Base-by-base conservation (phyloP, 2,888 invertebrate species). In the Pinctada fucata region DNA sequence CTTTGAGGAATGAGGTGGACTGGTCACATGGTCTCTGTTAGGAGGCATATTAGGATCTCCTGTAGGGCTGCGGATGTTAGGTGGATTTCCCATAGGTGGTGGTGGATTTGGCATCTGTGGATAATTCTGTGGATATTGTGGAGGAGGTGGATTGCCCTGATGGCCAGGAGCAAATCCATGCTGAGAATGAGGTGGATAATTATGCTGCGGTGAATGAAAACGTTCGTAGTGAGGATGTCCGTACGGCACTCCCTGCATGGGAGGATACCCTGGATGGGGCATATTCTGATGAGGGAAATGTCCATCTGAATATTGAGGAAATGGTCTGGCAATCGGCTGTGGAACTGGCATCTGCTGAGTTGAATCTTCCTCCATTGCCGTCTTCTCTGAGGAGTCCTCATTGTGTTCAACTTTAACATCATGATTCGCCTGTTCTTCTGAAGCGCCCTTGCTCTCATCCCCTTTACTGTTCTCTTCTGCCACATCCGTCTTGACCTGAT, bases 181-280 rank as follows among this genome's bases (percentile, higher is more conserved):
- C 10, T 68, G 69, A 68, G 75, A 58, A 45, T 50, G 52, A 16
- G 16, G 65, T 13, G 68, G 69, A 69, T 71, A 51, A 10, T 45
- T n/a, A 48, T 13, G 71, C 47, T 72, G 66, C 3, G 63, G 78
- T 47, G 81, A 75, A 63, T 69, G 49, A 3, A 64, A 64, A 10
- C 78, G 76, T 49, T 75, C 65, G 8, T 72, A 71, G 67, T 67
- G 69, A 52, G 10, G 63, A 58, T 64, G 13, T 45, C 64, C 71
- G 47, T 77, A 52, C n/a, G 79, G 72, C 68, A 65, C 3, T 47
- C 76, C 75, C 73, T 82, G 80, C 3, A 75, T 70, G 5, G 78
- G 76, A 45, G 76, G 67, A 64, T 79, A 76, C 48, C 79, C 76
- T 47, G 66, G 76, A 8, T 69, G 72, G 10, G 73, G 70, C 16